phyloP scores from a whole-genome alignment of 2,888 invertebrate species.

The Congeria kusceri region DNA sequence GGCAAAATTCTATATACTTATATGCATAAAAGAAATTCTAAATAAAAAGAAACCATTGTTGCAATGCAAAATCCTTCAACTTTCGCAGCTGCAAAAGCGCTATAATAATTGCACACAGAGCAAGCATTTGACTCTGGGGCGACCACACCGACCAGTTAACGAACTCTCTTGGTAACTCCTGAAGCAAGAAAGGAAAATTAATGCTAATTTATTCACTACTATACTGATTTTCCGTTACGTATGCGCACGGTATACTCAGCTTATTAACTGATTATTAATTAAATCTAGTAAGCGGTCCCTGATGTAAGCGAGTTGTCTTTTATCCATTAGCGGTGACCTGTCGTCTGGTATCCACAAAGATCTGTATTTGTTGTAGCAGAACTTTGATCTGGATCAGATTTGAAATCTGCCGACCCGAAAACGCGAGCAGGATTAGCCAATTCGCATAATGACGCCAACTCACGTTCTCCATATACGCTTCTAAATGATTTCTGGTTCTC shows the following conservation, averaged over 20 bases:
- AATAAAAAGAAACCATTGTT: too few species aligned
- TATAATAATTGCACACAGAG: too few species aligned
- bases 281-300: constrained; percentile 37
- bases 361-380: background rate
- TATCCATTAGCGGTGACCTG: constrained; percentile 33
- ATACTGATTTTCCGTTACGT: constrained; percentile 16
- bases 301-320: constrained; percentile 33
- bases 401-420: constrained; percentile 6
- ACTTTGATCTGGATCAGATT: constrained; percentile 1
- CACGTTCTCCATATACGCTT: constrained; percentile 7
- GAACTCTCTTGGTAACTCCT: background rate
- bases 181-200: background rate
- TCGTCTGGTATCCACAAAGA: background rate
- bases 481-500: background rate
- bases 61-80: too few species aligned
- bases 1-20: too few species aligned
- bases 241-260: constrained; percentile 17
- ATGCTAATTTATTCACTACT: constrained; percentile 2
- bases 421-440: background rate
- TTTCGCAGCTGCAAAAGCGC: too few species aligned
- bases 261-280: constrained; percentile 38
- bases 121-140: too few species aligned
- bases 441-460: background rate
- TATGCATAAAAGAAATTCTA: too few species aligned
- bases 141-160: background rate